These are phyloP conservation scores for Noctuana brunneofusca DNA, from an alignment of 2,888 invertebrate species.

Conservation along the genomic window DNA sequence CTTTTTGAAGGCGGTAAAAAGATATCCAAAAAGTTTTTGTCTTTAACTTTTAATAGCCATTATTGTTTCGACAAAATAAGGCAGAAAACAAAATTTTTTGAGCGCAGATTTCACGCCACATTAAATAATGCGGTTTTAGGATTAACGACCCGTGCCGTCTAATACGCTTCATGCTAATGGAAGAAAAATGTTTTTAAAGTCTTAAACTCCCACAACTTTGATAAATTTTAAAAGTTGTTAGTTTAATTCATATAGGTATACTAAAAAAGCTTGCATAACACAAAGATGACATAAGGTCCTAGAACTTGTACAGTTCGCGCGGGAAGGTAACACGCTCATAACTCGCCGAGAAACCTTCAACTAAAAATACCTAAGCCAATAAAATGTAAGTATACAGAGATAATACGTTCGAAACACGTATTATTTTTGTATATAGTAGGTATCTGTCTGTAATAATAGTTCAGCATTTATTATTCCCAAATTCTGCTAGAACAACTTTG, in stretches of 20 bases:
- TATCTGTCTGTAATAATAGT: too few species aligned
- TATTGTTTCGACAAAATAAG: neutral
- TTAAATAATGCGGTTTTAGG: constrained; percentile 15
- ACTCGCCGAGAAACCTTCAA: too few species aligned
- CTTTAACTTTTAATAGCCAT: neutral
- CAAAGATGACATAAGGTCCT: too few species aligned
- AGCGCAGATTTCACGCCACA: constrained; percentile 8
- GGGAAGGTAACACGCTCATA: too few species aligned
- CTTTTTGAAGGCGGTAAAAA: neutral
- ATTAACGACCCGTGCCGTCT: constrained; percentile 13
- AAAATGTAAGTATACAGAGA: too few species aligned
- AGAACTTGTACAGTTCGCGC: too few species aligned
- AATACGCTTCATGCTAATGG: constrained; percentile 16
- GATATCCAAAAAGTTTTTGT: neutral
- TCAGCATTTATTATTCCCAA: too few species aligned
- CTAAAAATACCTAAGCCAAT: too few species aligned
- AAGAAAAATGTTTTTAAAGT: constrained; percentile 12
- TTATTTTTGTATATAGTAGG: too few species aligned
- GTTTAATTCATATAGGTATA: neutral
- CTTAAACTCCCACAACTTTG: neutral
- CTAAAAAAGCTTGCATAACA: too few species aligned
- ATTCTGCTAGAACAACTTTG: too few species aligned
- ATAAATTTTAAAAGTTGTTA: neutral
- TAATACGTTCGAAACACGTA: too few species aligned
- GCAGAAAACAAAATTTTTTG: neutral